Percentiles rank a stretch among this genome's conserved stretches.
Evolutionary conservation across 92 coral and sea anemone species (phyloP).

Genomic region (Zoanthus sansibaricus): DNA sequence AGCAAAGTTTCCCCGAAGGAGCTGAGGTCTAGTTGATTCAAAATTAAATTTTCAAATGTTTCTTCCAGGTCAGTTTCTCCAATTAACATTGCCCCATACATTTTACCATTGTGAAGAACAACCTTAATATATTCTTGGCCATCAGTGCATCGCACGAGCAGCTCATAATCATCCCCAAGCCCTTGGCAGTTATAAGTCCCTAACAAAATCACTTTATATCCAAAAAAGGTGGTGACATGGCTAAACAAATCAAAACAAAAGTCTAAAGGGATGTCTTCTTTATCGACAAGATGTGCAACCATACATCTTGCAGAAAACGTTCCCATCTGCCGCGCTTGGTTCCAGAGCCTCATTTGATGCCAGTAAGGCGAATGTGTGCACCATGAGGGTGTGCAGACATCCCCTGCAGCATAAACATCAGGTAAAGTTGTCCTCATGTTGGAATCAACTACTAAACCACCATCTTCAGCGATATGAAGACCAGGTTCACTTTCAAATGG

Average conservation of each 20-base stretch:
- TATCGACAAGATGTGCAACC: slow-evolving; percentile 60
- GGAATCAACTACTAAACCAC: slow-evolving; percentile 84
- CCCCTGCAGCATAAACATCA: slow-evolving; percentile 97
- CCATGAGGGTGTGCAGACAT: slow-evolving; percentile 93
- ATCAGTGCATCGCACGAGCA: slow-evolving; percentile 84
- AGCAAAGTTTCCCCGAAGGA: slow-evolving; percentile 80
- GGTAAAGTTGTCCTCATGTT: slow-evolving; percentile 80
- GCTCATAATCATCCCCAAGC: slow-evolving; percentile 75
- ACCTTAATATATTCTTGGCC: slow-evolving; percentile 90
- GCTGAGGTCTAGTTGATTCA: slow-evolving; percentile 91
- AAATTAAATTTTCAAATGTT: slow-evolving; percentile 94
- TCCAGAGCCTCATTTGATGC: slow-evolving; percentile 99
- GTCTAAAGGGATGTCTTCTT: slow-evolving; percentile 74
- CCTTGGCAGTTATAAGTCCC: slow-evolving; percentile 93
- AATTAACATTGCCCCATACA: slow-evolving; percentile 92
- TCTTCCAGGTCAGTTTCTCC: slow-evolving; percentile 98
- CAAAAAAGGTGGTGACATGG: slow-evolving; percentile 94
- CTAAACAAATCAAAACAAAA: slow-evolving; percentile 94
- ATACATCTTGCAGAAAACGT: slow-evolving; percentile 93
- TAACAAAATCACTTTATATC: slow-evolving; percentile 86
- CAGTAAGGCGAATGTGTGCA: slow-evolving; percentile 81
- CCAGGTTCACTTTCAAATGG: slow-evolving; percentile 68
- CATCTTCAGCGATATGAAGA: slow-evolving; percentile 81
- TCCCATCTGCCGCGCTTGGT: slow-evolving; percentile 98
- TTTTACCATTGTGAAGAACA: slow-evolving; percentile 80